Base-by-base conservation (phyloP, 35 echinoderm and acorn worm genomes). In the Lytechinus pictus region DNA sequence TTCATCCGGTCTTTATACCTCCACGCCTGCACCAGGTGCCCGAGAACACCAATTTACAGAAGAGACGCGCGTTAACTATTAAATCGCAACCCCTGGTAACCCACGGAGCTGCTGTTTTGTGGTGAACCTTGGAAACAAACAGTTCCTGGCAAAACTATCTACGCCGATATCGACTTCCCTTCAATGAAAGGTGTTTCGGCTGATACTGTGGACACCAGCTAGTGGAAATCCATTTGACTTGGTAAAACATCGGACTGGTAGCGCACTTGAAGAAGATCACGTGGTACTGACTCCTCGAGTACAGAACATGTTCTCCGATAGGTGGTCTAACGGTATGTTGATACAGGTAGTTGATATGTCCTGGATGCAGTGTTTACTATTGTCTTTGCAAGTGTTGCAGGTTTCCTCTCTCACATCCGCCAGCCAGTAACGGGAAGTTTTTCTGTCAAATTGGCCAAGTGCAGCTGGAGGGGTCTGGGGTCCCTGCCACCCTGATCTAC, bases 111-210 rank as follows among this genome's bases (percentile, higher is more conserved):
- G 66, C 8, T 16, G 66, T 24, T 79, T 24, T 24, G 66, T 24
- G 66, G 66, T 79, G 6, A 79, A 79, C 66, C 66, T 79, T 79
- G 66, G 19, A 79, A 24, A 79, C 66, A 79, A 79, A 79, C 66
- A 79, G 66, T 79, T 79, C 21, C 66, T 79, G 66, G 66, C 66
- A 79, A 79, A 79, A n/a, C 66, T 79, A 79, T 79, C 66, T 24
- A 16, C 21, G n/a, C 66, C 66, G 66, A 79, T 79, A 79, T 79
- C 66, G n/a, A 79, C 66, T 79, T 79, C 66, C 66, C 19, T 79
- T 24, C 66, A 79, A 79, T 79, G 66, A 79, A 79, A 79, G 19
- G 66, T 79, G 66, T 79, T 7, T 4, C 7, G 21, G 19, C 7
- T 24, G 66, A 79, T 79, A 79, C 66, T 7, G 21, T 19, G 66